Conservation (phyloP, 2,888 invertebrate species). For the Cyclophora punctaria region DNA sequence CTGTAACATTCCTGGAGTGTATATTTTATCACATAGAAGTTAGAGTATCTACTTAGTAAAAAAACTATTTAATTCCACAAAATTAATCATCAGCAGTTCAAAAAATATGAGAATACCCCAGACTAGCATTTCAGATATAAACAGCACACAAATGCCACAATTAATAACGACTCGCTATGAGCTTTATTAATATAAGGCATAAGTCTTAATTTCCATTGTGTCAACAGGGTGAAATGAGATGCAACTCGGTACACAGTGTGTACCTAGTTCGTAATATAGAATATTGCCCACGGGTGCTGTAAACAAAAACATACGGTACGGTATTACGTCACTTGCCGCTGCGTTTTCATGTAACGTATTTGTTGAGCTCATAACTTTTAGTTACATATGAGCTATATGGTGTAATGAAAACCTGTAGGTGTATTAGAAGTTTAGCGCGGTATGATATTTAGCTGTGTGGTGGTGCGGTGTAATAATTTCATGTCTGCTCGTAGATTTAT, state of each 20-base stretch:
- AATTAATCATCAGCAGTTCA: no score
- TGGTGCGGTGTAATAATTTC: no score
- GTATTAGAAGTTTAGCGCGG: no score
- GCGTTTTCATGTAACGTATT: conserved; percentile 7
- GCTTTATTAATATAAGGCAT: conserved; percentile 47
- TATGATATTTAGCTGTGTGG: no score
- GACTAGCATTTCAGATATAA: neutral
- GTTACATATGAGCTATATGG: neutral
- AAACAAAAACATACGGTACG: neutral
- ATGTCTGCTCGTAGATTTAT: no score
- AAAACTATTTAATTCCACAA: no score
- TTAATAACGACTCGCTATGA: conserved; percentile 37
- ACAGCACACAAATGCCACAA: conserved; percentile 34
- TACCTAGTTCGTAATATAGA: conserved; percentile 19
- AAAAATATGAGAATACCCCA: neutral
- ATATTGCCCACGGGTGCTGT: conserved; percentile 24
- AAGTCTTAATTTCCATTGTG: conserved; percentile 55
- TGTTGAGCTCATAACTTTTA: conserved; percentile 5
- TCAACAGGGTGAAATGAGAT: conserved; percentile 53
- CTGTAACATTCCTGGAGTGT: no score
- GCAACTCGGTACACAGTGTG: conserved; percentile 25
- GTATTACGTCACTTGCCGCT: neutral
- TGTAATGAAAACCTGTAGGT: no score
- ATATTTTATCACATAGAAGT: no score
- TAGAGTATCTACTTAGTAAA: no score